phyloP scores from a whole-genome alignment of 2,797 vertebrate species.

The Podargus strigoides region DNA sequence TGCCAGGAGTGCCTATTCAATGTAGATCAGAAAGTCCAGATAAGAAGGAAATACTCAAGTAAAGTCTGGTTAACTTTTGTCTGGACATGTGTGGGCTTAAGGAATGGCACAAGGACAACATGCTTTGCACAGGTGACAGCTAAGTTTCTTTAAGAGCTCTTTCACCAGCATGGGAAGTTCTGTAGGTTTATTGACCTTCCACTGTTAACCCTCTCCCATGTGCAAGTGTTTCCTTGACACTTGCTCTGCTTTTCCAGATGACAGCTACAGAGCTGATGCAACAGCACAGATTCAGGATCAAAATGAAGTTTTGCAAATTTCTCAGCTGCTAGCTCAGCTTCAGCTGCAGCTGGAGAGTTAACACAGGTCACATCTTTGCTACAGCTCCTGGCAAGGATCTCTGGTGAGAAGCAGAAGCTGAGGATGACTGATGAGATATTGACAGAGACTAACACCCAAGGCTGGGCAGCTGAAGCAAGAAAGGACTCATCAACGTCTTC shows the following conservation, averaged over 20 bases:
- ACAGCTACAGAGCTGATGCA: rapidly evolving
- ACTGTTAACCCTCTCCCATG: neutral
- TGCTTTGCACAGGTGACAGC: neutral
- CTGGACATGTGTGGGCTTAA: rapidly evolving
- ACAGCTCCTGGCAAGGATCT: neutral
- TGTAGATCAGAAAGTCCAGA: neutral
- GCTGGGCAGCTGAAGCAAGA: neutral
- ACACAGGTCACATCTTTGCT: neutral
- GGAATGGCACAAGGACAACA: neutral
- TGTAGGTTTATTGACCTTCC: neutral
- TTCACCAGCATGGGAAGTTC: neutral
- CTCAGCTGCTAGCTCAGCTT: neutral
- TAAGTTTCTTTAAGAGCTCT: neutral
- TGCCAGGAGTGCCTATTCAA: neutral
- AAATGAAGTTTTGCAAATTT: neutral
- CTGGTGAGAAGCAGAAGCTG: neutral
- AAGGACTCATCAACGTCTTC: neutral
- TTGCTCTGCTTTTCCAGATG: neutral
- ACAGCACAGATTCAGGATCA: neutral
- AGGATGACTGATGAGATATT: neutral
- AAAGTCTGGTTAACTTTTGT: neutral
- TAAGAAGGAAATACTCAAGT: neutral
- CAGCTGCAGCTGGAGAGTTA: neutral
- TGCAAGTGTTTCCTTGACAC: neutral
- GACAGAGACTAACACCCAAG: neutral